A percentile compares a stretch with the other conserved stretches of the same genome.
Evolutionary conservation across 2,113 vertebrate genomes (phyloP).

Genomic region (Sylvilagus bachmani): DNA sequence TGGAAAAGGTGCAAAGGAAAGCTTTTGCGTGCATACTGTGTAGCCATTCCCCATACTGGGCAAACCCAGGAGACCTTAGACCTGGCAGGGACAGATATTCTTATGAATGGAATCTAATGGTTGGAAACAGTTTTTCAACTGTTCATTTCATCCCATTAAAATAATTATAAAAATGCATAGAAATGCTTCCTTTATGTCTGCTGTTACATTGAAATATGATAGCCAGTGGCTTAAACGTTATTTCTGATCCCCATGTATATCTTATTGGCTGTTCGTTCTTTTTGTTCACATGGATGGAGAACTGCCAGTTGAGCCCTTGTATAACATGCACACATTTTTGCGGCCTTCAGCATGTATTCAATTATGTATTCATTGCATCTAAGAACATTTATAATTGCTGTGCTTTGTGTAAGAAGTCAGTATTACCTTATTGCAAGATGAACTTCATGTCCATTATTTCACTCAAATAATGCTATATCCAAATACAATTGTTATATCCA

Average conservation of each 20-base stretch:
- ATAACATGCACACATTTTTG: neutral
- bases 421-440: constrained; percentile 1
- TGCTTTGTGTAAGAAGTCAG: neutral
- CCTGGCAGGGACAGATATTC: neutral
- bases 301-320: neutral
- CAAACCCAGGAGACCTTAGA: neutral
- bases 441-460: constrained; percentile 34
- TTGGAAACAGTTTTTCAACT: neutral
- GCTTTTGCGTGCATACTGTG: neutral
- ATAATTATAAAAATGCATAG: constrained; percentile 61
- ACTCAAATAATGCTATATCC: neutral
- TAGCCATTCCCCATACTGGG: neutral
- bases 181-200: constrained; percentile 64
- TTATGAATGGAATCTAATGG: constrained; percentile 18
- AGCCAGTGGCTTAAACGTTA: constrained; percentile 22
- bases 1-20: neutral
- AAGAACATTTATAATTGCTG: neutral
- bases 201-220: constrained; percentile 25
- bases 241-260: constrained; percentile 45
- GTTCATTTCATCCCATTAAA: constrained; percentile 59
- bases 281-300: neutral
- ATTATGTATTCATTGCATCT: neutral
- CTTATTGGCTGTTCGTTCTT: constrained; percentile 54
- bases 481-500: neutral
- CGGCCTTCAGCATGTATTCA: neutral